phyloP scores from a whole-genome alignment of 2,888 invertebrate genomes.

The Lochmaea crataegi region DNA sequence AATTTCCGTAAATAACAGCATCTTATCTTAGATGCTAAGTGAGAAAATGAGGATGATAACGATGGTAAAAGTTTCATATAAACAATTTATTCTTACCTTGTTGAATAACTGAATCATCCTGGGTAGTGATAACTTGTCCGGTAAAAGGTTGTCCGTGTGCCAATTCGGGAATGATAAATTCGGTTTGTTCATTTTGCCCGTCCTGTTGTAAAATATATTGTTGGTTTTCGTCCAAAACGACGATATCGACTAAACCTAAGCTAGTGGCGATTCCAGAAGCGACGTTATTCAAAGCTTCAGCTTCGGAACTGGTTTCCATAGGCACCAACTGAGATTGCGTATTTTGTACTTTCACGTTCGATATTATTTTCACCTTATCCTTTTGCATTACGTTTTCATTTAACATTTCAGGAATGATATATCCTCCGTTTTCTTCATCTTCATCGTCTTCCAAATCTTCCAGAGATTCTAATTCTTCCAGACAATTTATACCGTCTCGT shows the following conservation, averaged over 20 bases:
- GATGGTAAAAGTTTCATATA: too few species aligned
- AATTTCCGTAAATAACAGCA: too few species aligned
- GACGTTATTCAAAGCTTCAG: constrained; percentile 68
- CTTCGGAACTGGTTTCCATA: constrained; percentile 68
- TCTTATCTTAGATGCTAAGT: too few species aligned
- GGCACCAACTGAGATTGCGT: constrained; percentile 44
- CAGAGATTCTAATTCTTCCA: constrained; percentile 64
- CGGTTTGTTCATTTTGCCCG: constrained; percentile 52
- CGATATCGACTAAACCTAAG: constrained; percentile 68
- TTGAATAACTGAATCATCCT: constrained; percentile 53
- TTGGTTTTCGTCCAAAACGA: constrained; percentile 73
- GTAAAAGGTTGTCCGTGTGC: constrained; percentile 43
- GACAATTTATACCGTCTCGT: constrained; percentile 73
- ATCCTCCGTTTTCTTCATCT: constrained; percentile 49
- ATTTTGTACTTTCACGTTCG: constrained; percentile 54
- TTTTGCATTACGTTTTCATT: constrained; percentile 43
- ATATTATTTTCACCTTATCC: constrained; percentile 53
- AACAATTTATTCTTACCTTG: constrained; percentile 56
- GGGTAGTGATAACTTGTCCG: constrained; percentile 51
- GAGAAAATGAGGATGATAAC: neutral
- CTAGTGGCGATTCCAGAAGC: constrained; percentile 71
- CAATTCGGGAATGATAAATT: constrained; percentile 64
- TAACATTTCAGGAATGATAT: constrained; percentile 50
- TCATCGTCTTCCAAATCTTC: constrained; percentile 49
- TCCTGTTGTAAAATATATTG: constrained; percentile 66